A percentile compares a stretch with the other conserved stretches of the same genome.
Evolutionary conservation across 2,888 invertebrate species (phyloP).

Genomic region (Clanis bilineata): DNA sequence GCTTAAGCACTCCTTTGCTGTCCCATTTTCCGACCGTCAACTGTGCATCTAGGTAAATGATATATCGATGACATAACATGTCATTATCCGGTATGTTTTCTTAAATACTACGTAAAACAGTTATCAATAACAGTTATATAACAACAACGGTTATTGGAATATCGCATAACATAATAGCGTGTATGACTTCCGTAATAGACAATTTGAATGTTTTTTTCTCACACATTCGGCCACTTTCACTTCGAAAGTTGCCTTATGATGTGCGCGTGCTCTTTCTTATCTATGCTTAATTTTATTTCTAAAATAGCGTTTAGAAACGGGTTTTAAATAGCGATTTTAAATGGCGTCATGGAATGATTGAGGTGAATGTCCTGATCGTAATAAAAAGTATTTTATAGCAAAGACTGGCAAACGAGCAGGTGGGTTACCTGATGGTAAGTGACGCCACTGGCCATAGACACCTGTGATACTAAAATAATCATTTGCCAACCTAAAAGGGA

Average conservation of each 20-base stretch:
- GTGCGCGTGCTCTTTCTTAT: slow-evolving; percentile 26
- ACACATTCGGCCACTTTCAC: slow-evolving; percentile 47
- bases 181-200: slow-evolving; percentile 49
- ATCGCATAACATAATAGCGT: slow-evolving; percentile 44
- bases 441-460: too few species aligned
- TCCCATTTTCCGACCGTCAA: too few species aligned
- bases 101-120: not conserved
- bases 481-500: too few species aligned
- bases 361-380: not conserved
- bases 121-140: slow-evolving; percentile 1
- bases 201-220: slow-evolving; percentile 41
- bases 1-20: too few species aligned
- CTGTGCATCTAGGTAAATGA: too few species aligned
- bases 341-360: not conserved
- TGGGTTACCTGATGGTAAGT: too few species aligned
- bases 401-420: too few species aligned
- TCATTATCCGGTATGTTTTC: too few species aligned
- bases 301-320: slow-evolving; percentile 14
- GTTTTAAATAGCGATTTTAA: not conserved
- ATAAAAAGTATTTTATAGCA: not conserved
- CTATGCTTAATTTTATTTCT: slow-evolving; percentile 14
- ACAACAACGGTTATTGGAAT: slow-evolving; percentile 31
- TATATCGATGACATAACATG: too few species aligned
- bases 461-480: too few species aligned
- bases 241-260: slow-evolving; percentile 46